Base-by-base conservation (phyloP, 1,140 invertebrate species). In the Diprion similis region DNA sequence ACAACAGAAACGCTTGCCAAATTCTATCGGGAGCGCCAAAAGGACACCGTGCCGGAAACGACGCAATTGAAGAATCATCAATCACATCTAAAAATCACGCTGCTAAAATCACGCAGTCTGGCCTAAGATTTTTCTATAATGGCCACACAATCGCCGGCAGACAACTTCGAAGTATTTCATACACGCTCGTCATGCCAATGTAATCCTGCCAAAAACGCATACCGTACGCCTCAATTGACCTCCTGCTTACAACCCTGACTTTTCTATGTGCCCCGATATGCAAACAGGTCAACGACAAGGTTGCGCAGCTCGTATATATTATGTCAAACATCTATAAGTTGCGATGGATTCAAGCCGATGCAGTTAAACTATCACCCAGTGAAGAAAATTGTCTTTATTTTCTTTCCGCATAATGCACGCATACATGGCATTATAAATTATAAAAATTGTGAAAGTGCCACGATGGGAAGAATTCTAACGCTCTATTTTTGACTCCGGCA, bases 281-380 rank as follows among this genome's bases (percentile, higher is more conserved):
- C 51, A 59, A 59, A 59, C 51, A 9, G 51, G 51, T 59, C 51
- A 59, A 59, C 51, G 51, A 59, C 51, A 59, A 59, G 24, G 24
- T 37, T 37, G 24, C 24, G 24, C 24, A 37, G 24, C 24, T 37
- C 24, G 24, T 37, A 37, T 6, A 37, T 37, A 6, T 37, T 6
- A 37, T 37, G 24, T 37, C 24, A 37, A 37, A 37, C 24, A 37
- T 37, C 24, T 37, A 6, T 37, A 37, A 6, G 24, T 37, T 37
- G 24, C 24, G 24, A 37, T 37, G 24, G 24, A 37, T 37, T 37
- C 2, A 37, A 37, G 6, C 24, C 24, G 24, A 4, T 37, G 24
- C 24, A 37, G 24, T 37, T 37, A 37, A 37, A 6, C 24, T 37
- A 37, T 37, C 24, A 6, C 0, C 24, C 24, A 37, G 24, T 37